Conservation (phyloP, 1,140 invertebrate genomes). For the Pseudomyrmex sp. region DNA sequence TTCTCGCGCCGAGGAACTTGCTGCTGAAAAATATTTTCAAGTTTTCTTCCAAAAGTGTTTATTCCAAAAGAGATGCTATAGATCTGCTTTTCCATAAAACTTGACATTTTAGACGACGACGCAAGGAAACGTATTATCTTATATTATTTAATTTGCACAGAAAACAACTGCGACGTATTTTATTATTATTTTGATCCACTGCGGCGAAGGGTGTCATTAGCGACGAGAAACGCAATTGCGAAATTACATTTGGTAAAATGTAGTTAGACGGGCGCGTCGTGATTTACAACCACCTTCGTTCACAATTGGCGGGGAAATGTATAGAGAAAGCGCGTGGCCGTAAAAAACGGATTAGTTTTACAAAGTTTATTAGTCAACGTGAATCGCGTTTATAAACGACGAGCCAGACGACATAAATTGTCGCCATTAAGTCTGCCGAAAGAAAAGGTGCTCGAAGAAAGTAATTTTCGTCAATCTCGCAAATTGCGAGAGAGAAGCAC, state of each 20-base stretch:
- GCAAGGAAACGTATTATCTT: not conserved
- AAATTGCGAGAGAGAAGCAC: not conserved
- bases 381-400: constrained; percentile 44
- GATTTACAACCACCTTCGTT: constrained; percentile 37
- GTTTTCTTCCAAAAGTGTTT: not conserved
- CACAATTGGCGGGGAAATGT: constrained; percentile 14
- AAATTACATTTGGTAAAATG: constrained; percentile 37
- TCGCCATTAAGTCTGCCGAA: constrained; percentile 17
- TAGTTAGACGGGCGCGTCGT: constrained; percentile 1
- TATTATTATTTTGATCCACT: constrained; percentile 6
- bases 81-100: not conserved
- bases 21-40: not conserved
- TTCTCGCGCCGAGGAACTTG: not conserved
- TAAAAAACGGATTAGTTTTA: constrained; percentile 49
- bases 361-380: constrained; percentile 51
- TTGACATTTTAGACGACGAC: not conserved
- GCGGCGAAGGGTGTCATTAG: constrained; percentile 6
- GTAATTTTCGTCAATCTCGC: constrained; percentile 38
- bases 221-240: constrained; percentile 3
- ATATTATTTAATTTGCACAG: not conserved
- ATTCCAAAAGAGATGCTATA: not conserved
- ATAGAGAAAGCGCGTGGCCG: constrained; percentile 45
- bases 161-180: not conserved
- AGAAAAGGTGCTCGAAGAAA: constrained; percentile 1
- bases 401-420: constrained; percentile 10